Evolutionary conservation across 2,113 vertebrate genomes (phyloP), one percentile per base, ranked within the genome.

Genomic region (Carollia perspicillata): DNA sequence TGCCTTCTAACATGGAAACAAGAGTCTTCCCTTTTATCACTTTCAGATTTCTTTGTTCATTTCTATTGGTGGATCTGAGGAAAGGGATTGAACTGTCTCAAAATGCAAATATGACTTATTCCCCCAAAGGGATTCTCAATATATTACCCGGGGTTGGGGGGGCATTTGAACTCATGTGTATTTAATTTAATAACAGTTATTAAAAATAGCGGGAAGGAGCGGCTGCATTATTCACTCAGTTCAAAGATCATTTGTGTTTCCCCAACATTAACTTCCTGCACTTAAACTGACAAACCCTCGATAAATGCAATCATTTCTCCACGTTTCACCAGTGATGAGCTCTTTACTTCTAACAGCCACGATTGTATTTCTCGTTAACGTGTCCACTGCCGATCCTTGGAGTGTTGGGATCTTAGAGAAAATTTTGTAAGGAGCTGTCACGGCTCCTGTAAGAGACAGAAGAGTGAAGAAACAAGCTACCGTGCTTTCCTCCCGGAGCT

Each of bases 241-340:
- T 97, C 97, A 98, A 95, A 97, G 96, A 97, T 95, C 97, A 96
- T 96, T 96, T 97, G 20, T 97, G 94, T 97, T 98, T 97, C 96
- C 94, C 95, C 97, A 97, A 97, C 97, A 97, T 97, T 97, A 97
- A 96, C 95, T 97, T 96, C 79, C 89, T 93, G 83, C 89, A 84
- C 84, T 97, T 96, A 97, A 96, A 94, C 94, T 98, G 97, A 98
- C 97, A 98, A 97, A 77, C 86, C 75, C 74, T 40, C 78, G 96
- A 97, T 96, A 97, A 98, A 96, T 87, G 97, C 96, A 97, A 94
- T 96, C 91, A 97, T 97, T 97, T 96, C 96, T 97, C 94, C 96
- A 94, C 96, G 89, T 97, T 93, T 96, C 95, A 84, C 95, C 55
- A 23, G 22, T 18, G 60, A 96, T 97, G 93, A 93, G 95, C 96